Conservation (phyloP, 2,797 vertebrate genomes). For the Anabas testudineus region DNA sequence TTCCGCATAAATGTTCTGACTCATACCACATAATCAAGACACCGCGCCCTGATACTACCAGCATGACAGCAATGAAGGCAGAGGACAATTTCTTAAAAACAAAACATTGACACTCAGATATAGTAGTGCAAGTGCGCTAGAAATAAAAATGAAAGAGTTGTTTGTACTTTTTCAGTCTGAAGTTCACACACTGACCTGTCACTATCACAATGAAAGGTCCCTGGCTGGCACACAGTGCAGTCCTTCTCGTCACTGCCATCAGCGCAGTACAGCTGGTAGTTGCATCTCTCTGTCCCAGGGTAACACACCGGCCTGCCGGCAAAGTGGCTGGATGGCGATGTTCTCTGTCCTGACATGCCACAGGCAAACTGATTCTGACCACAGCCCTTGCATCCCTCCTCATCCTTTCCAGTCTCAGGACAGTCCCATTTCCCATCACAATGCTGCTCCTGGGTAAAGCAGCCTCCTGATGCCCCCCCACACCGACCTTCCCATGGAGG, state of each 20-base stretch:
- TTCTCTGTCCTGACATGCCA: conserved; percentile 70
- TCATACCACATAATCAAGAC: conserved; percentile 21
- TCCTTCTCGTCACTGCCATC: conserved; percentile 91
- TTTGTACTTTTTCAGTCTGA: neutral
- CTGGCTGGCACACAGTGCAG: conserved; percentile 89
- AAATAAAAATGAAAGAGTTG: too few species aligned
- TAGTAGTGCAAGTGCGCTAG: too few species aligned
- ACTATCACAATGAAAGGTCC: conserved; percentile 91
- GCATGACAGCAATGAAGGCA: conserved; percentile 17
- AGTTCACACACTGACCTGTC: conserved; percentile 79
- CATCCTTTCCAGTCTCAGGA: conserved; percentile 87
- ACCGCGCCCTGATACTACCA: neutral
- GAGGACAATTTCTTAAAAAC: neutral
- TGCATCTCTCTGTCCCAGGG: conserved; percentile 87
- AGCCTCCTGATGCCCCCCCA: conserved; percentile 84
- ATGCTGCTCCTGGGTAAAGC: conserved; percentile 87
- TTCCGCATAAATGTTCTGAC: conserved; percentile 24
- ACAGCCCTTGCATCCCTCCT: conserved; percentile 88
- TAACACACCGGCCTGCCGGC: conserved; percentile 84
- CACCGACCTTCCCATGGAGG: conserved; percentile 91
- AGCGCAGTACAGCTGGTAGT: conserved; percentile 92
- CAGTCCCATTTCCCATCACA: conserved; percentile 93
- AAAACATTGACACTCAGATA: too few species aligned
- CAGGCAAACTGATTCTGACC: conserved; percentile 84
- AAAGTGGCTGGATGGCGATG: conserved; percentile 51